A percentile compares a stretch with the other conserved stretches of the same genome.
phyloP scores from a whole-genome alignment of 1,140 invertebrate genomes.

The Mya arenaria region DNA sequence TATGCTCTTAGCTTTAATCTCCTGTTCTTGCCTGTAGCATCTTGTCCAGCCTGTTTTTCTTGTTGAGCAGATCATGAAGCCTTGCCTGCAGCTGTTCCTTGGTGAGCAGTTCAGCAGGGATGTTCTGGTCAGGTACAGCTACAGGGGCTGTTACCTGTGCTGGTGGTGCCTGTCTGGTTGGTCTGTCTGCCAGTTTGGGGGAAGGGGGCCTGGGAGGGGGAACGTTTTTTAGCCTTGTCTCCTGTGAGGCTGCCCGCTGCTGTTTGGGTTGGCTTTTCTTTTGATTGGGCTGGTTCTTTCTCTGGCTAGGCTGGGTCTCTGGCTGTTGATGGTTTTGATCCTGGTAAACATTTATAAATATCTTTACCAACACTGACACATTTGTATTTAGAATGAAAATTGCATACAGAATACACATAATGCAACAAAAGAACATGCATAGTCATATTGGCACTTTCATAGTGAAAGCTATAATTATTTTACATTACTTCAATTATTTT shows the following conservation, averaged over 20 bases:
- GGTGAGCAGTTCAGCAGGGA: conserved; percentile 41
- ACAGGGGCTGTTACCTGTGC: neutral
- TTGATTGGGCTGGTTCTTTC: neutral
- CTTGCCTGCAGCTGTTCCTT: conserved; percentile 74
- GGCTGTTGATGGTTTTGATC: neutral
- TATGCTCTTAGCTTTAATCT: too few species aligned
- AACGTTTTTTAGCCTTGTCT: conserved; percentile 10
- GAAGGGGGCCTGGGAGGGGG: conserved; percentile 40
- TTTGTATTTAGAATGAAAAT: too few species aligned
- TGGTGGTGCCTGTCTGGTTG: neutral
- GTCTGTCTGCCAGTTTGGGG: conserved; percentile 19
- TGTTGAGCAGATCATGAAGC: conserved; percentile 76
- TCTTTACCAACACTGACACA: too few species aligned
- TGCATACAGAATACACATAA: too few species aligned
- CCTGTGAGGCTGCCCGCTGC: neutral
- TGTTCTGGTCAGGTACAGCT: neutral
- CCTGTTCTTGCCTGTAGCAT: conserved; percentile 73
- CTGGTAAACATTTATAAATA: too few species aligned
- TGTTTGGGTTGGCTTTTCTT: neutral
- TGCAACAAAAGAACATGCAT: neutral
- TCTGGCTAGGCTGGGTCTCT: neutral
- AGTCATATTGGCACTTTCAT: too few species aligned
- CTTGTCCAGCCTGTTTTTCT: conserved; percentile 75
- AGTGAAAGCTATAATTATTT: too few species aligned
- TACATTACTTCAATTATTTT: too few species aligned